These are phyloP conservation scores for Euthynnus affinis DNA, from an alignment of 2,797 vertebrate species.

Conservation along the genomic window DNA sequence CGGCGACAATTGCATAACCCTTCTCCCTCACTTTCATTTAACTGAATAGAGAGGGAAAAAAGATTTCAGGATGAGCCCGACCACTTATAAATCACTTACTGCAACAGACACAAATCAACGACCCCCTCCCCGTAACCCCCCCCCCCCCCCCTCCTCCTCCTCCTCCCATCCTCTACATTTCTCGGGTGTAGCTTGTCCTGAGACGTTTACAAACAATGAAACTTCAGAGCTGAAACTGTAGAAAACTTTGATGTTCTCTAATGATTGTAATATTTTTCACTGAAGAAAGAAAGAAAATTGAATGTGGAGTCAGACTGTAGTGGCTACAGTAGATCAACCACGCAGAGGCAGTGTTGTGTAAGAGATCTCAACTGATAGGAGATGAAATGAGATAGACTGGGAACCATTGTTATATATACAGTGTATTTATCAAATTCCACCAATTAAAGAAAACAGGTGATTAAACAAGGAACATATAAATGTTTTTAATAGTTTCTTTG, in stretches of 20 bases:
- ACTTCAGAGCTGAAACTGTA: neutral
- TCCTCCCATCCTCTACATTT: neutral
- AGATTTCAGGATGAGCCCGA: neutral
- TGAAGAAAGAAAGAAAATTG: neutral
- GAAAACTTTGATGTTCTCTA: neutral
- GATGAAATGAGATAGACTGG: conserved; percentile 17
- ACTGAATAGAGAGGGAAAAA: neutral
- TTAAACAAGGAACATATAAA: neutral
- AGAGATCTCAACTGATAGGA: neutral
- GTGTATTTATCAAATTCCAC: conserved; percentile 10
- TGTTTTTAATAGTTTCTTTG: neutral
- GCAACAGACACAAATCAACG: conserved; percentile 9
- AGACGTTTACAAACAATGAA: neutral
- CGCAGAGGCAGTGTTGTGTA: conserved; percentile 74
- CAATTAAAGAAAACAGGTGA: neutral
- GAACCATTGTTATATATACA: conserved; percentile 13
- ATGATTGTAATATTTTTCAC: neutral
- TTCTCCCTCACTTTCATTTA: neutral
- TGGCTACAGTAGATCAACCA: conserved; percentile 59
- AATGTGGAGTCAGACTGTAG: conserved; percentile 28
- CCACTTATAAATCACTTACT: conserved; percentile 22
- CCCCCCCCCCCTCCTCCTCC: no score
- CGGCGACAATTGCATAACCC: conserved; percentile 5
- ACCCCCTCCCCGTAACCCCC: no score
- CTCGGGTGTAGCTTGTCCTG: neutral